These are phyloP conservation scores for Sarcophaga rosellei DNA, from an alignment of 2,888 invertebrate species.

Conservation along the genomic window DNA sequence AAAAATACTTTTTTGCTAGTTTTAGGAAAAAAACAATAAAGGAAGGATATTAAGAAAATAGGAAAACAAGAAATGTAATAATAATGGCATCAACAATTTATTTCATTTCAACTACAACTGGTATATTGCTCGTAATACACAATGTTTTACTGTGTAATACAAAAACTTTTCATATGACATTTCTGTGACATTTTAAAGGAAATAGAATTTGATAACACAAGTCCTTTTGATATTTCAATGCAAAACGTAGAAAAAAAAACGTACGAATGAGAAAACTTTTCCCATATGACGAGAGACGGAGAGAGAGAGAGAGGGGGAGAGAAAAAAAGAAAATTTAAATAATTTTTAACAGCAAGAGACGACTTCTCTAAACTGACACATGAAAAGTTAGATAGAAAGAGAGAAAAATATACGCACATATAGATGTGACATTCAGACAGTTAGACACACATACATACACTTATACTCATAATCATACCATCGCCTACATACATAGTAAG, in stretches of 20 bases:
- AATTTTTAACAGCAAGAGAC: slow-evolving; percentile 33
- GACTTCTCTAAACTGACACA: slow-evolving; percentile 49
- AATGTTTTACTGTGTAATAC: slow-evolving; percentile 12
- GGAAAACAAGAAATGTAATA: neutral
- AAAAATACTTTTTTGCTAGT: neutral
- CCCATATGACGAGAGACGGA: neutral
- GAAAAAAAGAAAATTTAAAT: slow-evolving; percentile 6
- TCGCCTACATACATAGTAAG: neutral
- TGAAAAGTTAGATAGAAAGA: slow-evolving; percentile 26
- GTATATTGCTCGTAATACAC: neutral
- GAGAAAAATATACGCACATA: neutral
- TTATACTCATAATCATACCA: neutral
- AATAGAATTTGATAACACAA: slow-evolving; percentile 59
- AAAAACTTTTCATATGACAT: slow-evolving; percentile 30
- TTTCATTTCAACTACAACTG: neutral
- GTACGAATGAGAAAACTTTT: slow-evolving; percentile 2
- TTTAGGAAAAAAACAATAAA: neutral
- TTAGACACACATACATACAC: neutral
- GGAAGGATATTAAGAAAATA: neutral
- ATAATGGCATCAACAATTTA: neutral
- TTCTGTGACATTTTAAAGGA: slow-evolving; percentile 47
- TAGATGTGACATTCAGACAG: slow-evolving; percentile 9
- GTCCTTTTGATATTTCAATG: slow-evolving; percentile 37
- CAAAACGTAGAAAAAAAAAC: neutral
- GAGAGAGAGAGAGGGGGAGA: neutral